Percentiles rank a stretch among this genome's conserved stretches.
Conservation (phyloP, 1,140 invertebrate genomes). For the Zaprionus ornatus region DNA sequence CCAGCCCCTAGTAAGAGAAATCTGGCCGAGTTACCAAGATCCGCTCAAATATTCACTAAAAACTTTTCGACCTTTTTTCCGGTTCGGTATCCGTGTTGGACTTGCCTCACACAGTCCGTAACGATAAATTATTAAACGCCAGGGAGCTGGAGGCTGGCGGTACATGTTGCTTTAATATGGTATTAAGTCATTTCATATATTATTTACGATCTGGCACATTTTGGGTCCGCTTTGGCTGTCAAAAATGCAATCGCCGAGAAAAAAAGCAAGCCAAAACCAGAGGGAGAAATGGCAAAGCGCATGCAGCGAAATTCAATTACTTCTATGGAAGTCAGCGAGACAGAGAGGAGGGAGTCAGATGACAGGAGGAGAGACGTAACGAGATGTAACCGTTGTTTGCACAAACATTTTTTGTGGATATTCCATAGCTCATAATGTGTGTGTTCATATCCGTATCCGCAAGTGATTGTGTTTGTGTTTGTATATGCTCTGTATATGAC, state of each 20-base stretch:
- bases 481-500: no score
- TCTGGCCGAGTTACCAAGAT: not conserved
- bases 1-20: not conserved
- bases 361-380: conserved; percentile 45
- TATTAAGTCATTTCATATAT: conserved; percentile 78
- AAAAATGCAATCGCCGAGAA: conserved; percentile 53
- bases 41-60: conserved; percentile 5
- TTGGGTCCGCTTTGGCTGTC: conserved; percentile 60
- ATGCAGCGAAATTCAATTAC: conserved; percentile 73
- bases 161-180: conserved; percentile 69
- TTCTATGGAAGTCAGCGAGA: conserved; percentile 37
- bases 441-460: conserved; percentile 25
- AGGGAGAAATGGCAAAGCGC: conserved; percentile 9
- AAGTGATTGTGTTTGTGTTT: conserved; percentile 1
- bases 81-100: conserved; percentile 11
- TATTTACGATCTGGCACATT: conserved; percentile 64
- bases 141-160: conserved; percentile 15
- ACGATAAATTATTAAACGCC: conserved; percentile 58
- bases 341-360: not conserved
- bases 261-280: conserved; percentile 7
- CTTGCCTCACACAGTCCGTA: conserved; percentile 9
- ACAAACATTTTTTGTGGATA: conserved; percentile 78
- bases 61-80: conserved; percentile 22
- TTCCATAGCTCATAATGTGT: conserved; percentile 66
- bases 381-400: conserved; percentile 77